Conservation (phyloP, 2,888 invertebrate genomes). For the Hermaeophaga mercurialis region DNA sequence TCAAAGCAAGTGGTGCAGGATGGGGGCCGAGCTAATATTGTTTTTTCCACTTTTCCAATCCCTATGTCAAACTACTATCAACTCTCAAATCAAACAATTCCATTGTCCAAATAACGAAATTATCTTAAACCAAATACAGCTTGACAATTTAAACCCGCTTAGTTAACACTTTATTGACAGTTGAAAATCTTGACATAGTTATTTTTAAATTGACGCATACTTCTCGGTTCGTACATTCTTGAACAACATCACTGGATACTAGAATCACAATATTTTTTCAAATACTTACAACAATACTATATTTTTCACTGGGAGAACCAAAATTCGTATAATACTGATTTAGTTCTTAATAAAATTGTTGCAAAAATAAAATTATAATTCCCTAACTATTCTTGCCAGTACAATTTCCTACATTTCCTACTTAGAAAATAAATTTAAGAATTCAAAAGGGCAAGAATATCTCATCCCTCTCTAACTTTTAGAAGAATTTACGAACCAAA, state of each 20-base stretch:
- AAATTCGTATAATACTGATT: constrained; percentile 1
- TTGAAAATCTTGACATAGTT: too few relatives aligned
- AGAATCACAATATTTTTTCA: background rate
- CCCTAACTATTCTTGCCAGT: background rate
- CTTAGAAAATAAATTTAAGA: background rate
- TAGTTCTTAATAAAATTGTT: background rate
- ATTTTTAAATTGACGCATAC: too few relatives aligned
- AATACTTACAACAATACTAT: constrained; percentile 6
- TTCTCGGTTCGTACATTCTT: constrained; percentile 7
- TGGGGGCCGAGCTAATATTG: constrained; percentile 51
- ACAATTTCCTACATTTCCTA: background rate
- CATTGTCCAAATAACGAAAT: too few relatives aligned
- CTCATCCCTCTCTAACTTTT: background rate
- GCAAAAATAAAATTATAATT: too few relatives aligned
- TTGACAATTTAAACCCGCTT: too few relatives aligned
- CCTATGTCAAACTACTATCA: too few relatives aligned
- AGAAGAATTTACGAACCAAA: constrained; percentile 6
- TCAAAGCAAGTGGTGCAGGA: constrained; percentile 50
- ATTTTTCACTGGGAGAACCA: constrained; percentile 14
- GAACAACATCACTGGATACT: background rate
- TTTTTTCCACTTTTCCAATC: too few relatives aligned
- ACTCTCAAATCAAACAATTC: too few relatives aligned
- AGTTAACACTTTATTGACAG: too few relatives aligned
- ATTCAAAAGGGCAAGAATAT: background rate
- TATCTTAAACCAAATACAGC: too few relatives aligned